Evolutionary conservation across 2,888 invertebrate species (phyloP).

Genomic region (Hoplodrina ambigua): DNA sequence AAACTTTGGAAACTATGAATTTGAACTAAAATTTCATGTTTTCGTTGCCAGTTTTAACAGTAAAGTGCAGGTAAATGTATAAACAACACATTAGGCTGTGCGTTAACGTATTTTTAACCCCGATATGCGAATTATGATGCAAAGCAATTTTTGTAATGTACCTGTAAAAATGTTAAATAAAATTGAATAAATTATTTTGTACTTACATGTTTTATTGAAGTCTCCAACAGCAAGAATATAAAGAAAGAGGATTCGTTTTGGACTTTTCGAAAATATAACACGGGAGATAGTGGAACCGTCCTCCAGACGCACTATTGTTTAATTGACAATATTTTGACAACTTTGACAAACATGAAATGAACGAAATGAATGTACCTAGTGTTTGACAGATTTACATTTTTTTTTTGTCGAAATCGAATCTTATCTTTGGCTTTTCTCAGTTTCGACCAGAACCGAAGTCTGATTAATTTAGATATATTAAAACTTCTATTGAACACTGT

Average conservation of each 20-base stretch:
- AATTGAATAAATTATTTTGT: neutral
- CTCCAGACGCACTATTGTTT: neutral
- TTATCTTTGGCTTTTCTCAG: too few relatives aligned
- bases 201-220: slow-evolving; percentile 28
- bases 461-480: too few relatives aligned
- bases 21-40: too few relatives aligned
- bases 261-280: neutral
- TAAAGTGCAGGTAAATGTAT: neutral
- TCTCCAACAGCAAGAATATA: neutral
- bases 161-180: neutral
- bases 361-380: neutral
- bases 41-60: neutral
- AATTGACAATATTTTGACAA: neutral
- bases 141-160: neutral
- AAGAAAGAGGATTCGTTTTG: neutral
- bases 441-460: too few relatives aligned
- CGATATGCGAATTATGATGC: neutral
- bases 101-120: slow-evolving; percentile 27
- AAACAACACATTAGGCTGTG: neutral
- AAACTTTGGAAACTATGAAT: neutral
- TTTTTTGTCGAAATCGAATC: too few relatives aligned
- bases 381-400: too few relatives aligned
- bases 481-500: too few relatives aligned
- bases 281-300: neutral
- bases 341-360: neutral